Base-by-base conservation (phyloP, 2,113 vertebrate genomes). In the Takifugu bimaculatus region DNA sequence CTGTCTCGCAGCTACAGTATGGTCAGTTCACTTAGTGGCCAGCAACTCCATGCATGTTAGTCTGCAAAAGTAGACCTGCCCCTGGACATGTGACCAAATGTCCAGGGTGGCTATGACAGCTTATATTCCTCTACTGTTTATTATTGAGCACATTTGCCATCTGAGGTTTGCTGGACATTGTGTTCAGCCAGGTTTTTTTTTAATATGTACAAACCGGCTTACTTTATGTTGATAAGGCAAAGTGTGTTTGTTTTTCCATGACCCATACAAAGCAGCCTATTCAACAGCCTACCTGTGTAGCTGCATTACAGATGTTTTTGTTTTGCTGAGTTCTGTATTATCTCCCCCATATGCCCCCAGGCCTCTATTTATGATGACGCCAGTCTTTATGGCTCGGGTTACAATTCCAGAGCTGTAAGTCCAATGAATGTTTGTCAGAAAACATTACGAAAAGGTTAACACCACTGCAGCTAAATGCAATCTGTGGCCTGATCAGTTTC, bases 321-420 rank as follows among this genome's bases (percentile, higher is more conserved):
- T 75, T 75, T 79, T 78, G 54, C 81, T 83, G 80, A 84, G 80
- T 68, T 54, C 52, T 68, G 26, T 57, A 26, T 63, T 78, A 60
- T 84, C 65, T 84, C 75, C 77, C 77, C 80, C 77, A 13, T 89
- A 54, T 85, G 54, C 79, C 81, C 71, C 65, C 83, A 96, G 93
- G 93, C 91, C 11, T 95, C 91, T 20, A 78, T 97, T 80, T 82
- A 73, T 66, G 90, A 86, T 60, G 90, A 92, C 81, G 7, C 83
- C n/a, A 91, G 90, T 85, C 88, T 93, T 43, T 91, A 77, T 80
- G 91, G 88, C 67, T 90, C 90, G 3, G 80, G 78, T 42, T 90
- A 86, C 64, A 84, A 82, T 88, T 93, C 93, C 81, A 89, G 60
- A 86, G 88, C 93, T 89, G 93, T 94, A 94, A 96, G 94, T 94